Evolutionary conservation across 2,797 vertebrate species (phyloP), one percentile per base, ranked within the genome.

Genomic region (Schizothorax lantsangensis): DNA sequence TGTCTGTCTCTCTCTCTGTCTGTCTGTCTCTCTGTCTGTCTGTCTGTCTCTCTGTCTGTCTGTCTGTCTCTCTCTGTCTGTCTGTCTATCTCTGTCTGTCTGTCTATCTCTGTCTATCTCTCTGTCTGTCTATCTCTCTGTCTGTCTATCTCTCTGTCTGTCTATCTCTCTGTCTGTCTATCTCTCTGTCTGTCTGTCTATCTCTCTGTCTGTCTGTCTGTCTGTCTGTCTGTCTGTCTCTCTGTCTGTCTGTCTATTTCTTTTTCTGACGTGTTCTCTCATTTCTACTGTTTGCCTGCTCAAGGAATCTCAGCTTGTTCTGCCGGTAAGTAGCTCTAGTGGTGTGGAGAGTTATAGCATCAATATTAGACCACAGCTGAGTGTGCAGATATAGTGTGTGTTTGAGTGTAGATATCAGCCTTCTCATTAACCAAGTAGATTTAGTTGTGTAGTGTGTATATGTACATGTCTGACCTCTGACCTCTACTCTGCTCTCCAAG

Each of bases 241-340:
- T 84, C 64, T 68, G 57, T 84, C 11, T 19, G 19, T 23, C 4
- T 47, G 5, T 26, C 43, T 74, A 1, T 40, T 83, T 54, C 71
- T 86, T 68, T 71, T 40, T 79, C 69, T 85, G 15, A 83, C 30
- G 45, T 52, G 77, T 79, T 87, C 84, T 88, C 49, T 64, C 52
- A 10, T 86, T 80, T 91, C 83, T 92, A 88, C 92, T 91, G 57
- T 88, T 84, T 66, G 89, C 79, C 57, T 69, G 69, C 89, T 85
- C 89, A 93, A 96, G 95, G 95, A 96, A 89, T 92, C 92, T 73
- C 86, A 94, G 69, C 43, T 95, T 86, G 91, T 93, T 57, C 85
- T 93, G 84, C 94, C 94, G 94, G 96, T 96, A 87, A 96, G 95
- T 94, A 80, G 10, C 69, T 10, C 71, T 85, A 73, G 85, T 88